Conservation (phyloP, 2,113 vertebrate genomes). For the Struthio camelus region DNA sequence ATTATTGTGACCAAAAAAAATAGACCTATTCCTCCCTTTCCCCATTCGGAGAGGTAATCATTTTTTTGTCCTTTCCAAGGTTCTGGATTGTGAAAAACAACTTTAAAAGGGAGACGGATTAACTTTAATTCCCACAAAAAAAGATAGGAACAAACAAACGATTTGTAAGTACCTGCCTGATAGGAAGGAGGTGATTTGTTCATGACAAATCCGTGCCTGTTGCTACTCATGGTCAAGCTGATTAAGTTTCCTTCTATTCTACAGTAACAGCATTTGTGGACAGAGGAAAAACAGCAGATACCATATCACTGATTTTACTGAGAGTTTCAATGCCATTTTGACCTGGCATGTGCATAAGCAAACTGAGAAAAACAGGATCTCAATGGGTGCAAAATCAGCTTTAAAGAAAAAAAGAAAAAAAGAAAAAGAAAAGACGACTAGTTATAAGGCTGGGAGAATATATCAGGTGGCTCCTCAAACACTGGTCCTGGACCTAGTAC, state of each 20-base stretch:
- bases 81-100: too few relatives aligned
- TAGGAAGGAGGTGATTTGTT: background rate
- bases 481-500: background rate
- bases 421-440: too few relatives aligned
- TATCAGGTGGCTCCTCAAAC: background rate
- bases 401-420: too few relatives aligned
- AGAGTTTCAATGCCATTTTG: background rate
- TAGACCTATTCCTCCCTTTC: too few relatives aligned
- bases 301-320: accelerated
- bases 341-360: background rate
- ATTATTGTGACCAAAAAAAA: background rate
- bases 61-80: too few relatives aligned
- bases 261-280: background rate
- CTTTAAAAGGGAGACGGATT: background rate
- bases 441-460: background rate
- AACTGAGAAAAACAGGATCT: background rate
- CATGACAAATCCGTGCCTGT: background rate
- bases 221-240: background rate
- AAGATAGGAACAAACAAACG: background rate
- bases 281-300: background rate
- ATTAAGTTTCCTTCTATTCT: background rate
- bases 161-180: background rate
- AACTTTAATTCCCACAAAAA: background rate
- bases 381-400: background rate
- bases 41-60: too few relatives aligned